Base-by-base conservation (phyloP, 2,888 invertebrate species). In the Cantharis flavilabris region DNA sequence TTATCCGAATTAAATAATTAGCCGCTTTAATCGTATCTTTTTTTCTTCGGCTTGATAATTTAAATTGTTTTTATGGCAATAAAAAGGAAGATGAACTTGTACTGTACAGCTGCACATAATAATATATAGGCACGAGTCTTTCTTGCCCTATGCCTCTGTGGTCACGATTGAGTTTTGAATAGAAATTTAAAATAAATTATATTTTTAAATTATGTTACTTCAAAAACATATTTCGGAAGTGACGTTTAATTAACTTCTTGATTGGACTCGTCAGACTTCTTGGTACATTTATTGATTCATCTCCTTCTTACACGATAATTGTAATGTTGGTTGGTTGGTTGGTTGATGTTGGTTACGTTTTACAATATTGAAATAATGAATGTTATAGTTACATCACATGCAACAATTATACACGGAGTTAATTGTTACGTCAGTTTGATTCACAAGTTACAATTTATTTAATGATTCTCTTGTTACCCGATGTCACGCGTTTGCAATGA, bases 1-100 rank as follows among this genome's bases (percentile, higher is more conserved):
- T 87, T 85, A 86, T 81, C 82, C 84, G 84, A 87, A 87, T 87
- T 87, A 86, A 86, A 86, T 85, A 87, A 87, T 87, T 87, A 85
- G 86, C 83, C 76, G 73, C 69, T 73, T 71, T 74, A 69, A 72
- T 73, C 69, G 69, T 67, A 73, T 67, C 69, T 73, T 65, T 75
- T 71, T 20, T 30, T 71, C 62, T 14, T 26, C 11, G 28, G 62
- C n/a, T 72, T 72, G 64, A n/a, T 64, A 30, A 18, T 33, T 70
- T 71, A 49, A 23, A 16, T 33, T 72, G 67, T 76, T 76, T 76
- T 78, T 74, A 62, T 76, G 33, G 69, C 49, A 76, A 76, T 76
- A 76, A 78, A 76, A 78, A 70, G 75, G 78, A 76, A 78, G 76
- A 76, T 70, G 76, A 76, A 73, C 76, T 71, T 65, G 30, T 16